Conservation (phyloP, 1,140 invertebrate species). For the Chelonus insularis region DNA sequence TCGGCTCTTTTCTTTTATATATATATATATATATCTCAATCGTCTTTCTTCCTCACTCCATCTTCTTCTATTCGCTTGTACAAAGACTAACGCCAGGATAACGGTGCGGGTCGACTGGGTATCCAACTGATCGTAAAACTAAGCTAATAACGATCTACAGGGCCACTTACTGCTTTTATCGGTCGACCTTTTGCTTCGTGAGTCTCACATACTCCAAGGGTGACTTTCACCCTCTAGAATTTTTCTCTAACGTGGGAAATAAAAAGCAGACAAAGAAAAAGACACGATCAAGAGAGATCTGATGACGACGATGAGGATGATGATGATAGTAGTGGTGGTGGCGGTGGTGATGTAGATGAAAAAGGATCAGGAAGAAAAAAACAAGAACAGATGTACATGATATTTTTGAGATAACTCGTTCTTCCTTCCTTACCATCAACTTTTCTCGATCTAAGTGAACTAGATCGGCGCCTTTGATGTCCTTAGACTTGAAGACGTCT, state of each 20-base stretch:
- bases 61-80: background rate
- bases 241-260: background rate
- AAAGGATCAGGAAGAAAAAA: too few species aligned
- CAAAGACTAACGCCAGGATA: background rate
- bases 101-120: slow-evolving; percentile 12
- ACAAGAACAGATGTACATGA: too few species aligned
- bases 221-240: background rate
- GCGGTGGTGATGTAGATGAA: too few species aligned
- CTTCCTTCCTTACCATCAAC: slow-evolving; percentile 71
- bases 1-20: background rate
- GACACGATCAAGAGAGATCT: background rate
- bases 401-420: too few species aligned
- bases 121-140: slow-evolving; percentile 24
- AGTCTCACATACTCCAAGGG: slow-evolving; percentile 7
- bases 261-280: background rate
- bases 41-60: background rate
- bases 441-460: slow-evolving; percentile 70
- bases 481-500: slow-evolving; percentile 73
- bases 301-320: background rate
- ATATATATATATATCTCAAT: too few species aligned
- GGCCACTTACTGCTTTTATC: slow-evolving; percentile 22
- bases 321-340: too few species aligned
- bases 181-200: slow-evolving; percentile 23
- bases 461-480: slow-evolving; percentile 72
- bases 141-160: slow-evolving; percentile 28